These are phyloP conservation scores for Ommatoiulus sabulosus DNA, from an alignment of 2,888 invertebrate species.

Conservation along the genomic window DNA sequence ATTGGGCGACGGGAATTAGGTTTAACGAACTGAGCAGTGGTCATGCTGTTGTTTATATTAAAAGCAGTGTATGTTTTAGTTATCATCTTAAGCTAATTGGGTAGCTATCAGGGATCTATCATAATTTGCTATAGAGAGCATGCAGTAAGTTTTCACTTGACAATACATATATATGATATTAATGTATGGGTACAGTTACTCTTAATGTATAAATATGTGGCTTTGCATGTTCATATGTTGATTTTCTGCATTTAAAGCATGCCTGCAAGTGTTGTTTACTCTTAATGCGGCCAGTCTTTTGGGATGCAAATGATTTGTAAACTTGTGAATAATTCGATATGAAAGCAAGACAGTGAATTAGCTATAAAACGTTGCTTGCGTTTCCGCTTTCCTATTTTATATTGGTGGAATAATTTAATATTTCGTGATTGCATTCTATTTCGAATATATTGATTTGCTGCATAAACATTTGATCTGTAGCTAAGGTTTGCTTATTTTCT, in stretches of 20 bases:
- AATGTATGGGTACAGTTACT: too few relatives aligned
- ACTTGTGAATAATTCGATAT: too few relatives aligned
- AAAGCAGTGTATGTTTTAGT: neutral
- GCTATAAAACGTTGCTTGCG: neutral
- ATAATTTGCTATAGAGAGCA: neutral
- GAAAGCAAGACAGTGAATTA: neutral
- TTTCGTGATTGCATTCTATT: neutral
- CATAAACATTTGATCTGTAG: neutral
- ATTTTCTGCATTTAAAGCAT: neutral
- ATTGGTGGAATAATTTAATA: neutral
- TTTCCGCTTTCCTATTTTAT: neutral
- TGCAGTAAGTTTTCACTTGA: neutral
- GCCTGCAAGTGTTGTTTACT: neutral
- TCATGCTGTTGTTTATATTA: neutral
- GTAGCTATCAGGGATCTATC: neutral
- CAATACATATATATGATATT: neutral
- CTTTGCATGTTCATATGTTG: neutral
- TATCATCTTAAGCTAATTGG: neutral
- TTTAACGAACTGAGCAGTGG: neutral
- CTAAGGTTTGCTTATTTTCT: constrained; percentile 60
- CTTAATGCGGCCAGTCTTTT: neutral
- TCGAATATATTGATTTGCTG: neutral
- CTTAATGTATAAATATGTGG: neutral
- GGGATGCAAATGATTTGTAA: neutral
- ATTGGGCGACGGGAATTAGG: neutral